These are phyloP conservation scores for Drosophila recens DNA, from an alignment of 2,888 invertebrate species.

Conservation along the genomic window DNA sequence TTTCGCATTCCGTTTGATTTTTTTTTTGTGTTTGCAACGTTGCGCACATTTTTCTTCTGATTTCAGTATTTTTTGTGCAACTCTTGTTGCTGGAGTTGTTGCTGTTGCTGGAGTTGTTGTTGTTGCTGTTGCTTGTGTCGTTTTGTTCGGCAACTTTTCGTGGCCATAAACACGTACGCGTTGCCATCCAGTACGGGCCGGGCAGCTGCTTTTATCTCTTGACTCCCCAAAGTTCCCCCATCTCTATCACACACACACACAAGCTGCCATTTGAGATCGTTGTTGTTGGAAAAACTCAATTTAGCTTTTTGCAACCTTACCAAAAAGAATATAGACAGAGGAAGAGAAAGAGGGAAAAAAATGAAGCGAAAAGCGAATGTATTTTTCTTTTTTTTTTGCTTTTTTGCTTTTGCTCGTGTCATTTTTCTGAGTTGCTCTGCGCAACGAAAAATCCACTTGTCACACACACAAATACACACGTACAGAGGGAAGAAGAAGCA, in stretches of 20 bases:
- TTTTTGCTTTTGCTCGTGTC: constrained; percentile 47
- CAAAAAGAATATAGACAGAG: constrained; percentile 39
- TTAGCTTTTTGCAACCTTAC: constrained; percentile 78
- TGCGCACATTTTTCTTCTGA: constrained; percentile 57
- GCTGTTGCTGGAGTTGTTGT: constrained; percentile 25
- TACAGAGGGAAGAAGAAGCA: constrained; percentile 4
- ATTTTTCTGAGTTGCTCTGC: constrained; percentile 68
- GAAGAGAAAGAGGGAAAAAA: constrained; percentile 44
- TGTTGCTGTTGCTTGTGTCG: constrained; percentile 41
- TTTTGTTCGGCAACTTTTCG: constrained; percentile 75
- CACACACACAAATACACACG: constrained; percentile 29
- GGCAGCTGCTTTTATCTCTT: constrained; percentile 68
- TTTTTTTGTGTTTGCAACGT: constrained; percentile 32
- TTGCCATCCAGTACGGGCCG: constrained; percentile 59
- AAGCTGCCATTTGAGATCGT: constrained; percentile 57
- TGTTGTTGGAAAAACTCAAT: constrained; percentile 77
- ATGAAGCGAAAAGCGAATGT: constrained; percentile 56
- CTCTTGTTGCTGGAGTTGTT: constrained; percentile 18
- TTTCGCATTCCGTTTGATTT: constrained; percentile 45
- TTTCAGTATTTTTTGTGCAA: constrained; percentile 35
- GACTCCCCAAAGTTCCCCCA: constrained; percentile 21
- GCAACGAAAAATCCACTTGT: constrained; percentile 69
- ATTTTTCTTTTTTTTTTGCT: constrained; percentile 41
- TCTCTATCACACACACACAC: constrained; percentile 6
- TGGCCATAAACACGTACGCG: constrained; percentile 78